A percentile compares a stretch with the other conserved stretches of the same genome.
Conservation (phyloP, 2,888 invertebrate species). For the Cartodere bifasciata region DNA sequence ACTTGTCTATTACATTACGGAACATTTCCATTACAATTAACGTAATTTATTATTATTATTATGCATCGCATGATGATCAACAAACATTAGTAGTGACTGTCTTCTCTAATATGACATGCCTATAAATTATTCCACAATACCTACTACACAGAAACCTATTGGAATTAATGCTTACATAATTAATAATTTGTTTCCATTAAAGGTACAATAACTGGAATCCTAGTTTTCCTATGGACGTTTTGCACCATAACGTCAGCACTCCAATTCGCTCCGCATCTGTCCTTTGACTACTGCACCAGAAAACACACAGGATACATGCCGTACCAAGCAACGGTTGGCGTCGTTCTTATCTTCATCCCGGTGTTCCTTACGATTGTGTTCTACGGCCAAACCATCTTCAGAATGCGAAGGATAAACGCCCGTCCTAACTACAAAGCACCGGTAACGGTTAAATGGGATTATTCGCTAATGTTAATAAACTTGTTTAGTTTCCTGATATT, state of each 20-base stretch:
- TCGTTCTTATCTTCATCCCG: slow-evolving; percentile 47
- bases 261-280: slow-evolving; percentile 47
- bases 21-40: too few species aligned
- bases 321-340: slow-evolving; percentile 44
- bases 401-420: slow-evolving; percentile 34
- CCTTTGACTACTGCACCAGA: slow-evolving; percentile 57
- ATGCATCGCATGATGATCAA: too few species aligned
- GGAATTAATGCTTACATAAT: too few species aligned
- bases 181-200: too few species aligned
- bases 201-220: slow-evolving; percentile 39
- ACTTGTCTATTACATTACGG: too few species aligned
- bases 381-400: slow-evolving; percentile 39
- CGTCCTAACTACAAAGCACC: slow-evolving; percentile 50
- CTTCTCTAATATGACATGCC: too few species aligned
- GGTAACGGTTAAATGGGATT: slow-evolving; percentile 48
- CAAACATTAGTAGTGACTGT: too few species aligned
- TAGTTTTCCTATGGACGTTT: slow-evolving; percentile 44
- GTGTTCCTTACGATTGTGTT: slow-evolving; percentile 41
- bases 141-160: too few species aligned
- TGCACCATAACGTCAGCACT: slow-evolving; percentile 43
- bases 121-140: too few species aligned
- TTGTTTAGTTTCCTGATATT: slow-evolving; percentile 51
- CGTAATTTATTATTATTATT: too few species aligned
- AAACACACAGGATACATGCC: slow-evolving; percentile 40
- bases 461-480: slow-evolving; percentile 48